These are phyloP conservation scores for Rhyzopertha dominica DNA, from an alignment of 1,140 invertebrate genomes.

Conservation along the genomic window DNA sequence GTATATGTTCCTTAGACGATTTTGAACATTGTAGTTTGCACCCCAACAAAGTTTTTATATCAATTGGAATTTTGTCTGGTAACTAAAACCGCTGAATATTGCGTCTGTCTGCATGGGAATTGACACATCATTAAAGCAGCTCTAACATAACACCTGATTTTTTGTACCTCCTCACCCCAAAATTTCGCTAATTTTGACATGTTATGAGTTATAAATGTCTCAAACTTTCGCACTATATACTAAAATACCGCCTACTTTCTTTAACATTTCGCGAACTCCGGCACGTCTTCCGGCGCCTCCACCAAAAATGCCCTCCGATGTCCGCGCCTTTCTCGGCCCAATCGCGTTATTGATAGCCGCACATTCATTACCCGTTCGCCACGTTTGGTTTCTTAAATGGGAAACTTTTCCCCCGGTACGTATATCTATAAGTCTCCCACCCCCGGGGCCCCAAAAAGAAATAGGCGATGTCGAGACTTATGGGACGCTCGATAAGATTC, in stretches of 20 bases:
- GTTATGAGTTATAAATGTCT: too few relatives aligned
- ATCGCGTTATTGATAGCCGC: conserved; percentile 16
- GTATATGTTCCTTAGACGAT: too few relatives aligned
- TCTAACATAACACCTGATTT: too few relatives aligned
- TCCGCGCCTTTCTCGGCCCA: neutral
- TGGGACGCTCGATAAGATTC: conserved; percentile 51
- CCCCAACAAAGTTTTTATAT: too few relatives aligned
- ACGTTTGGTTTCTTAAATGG: conserved; percentile 42
- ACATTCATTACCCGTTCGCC: conserved; percentile 38
- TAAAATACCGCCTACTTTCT: conserved; percentile 5
- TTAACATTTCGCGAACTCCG: neutral
- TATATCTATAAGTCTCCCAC: conserved; percentile 48
- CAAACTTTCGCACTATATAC: too few relatives aligned
- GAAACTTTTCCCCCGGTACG: conserved; percentile 44
- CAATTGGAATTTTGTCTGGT: too few relatives aligned
- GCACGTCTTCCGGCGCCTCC: conserved; percentile 2
- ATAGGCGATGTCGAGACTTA: conserved; percentile 52
- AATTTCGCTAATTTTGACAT: too few relatives aligned
- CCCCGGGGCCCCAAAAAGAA: conserved; percentile 41
- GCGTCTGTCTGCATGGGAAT: too few relatives aligned
- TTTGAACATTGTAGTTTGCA: too few relatives aligned
- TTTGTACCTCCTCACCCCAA: too few relatives aligned
- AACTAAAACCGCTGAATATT: too few relatives aligned
- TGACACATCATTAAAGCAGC: too few relatives aligned
- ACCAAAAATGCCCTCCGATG: neutral